Evolutionary conservation across 2,888 invertebrate species (phyloP).

Genomic region (Pyrrhia umbra): DNA sequence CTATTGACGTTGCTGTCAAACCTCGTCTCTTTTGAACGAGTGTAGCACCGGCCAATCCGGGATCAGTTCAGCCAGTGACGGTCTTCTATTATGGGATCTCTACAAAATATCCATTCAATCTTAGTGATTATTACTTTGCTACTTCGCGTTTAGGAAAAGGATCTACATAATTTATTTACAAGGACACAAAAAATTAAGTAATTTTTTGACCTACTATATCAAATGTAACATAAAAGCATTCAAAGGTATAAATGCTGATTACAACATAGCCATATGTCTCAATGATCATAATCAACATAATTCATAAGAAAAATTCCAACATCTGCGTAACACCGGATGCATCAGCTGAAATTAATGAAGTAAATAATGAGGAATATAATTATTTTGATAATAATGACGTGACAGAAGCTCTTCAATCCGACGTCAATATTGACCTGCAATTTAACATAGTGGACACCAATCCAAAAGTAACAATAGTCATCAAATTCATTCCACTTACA

Average conservation of each 20-base stretch:
- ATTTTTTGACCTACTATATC: conserved; percentile 8
- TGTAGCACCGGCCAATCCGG: conserved; percentile 98
- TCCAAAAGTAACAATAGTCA: conserved; percentile 77
- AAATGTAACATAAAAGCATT: conserved; percentile 31
- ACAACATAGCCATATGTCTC: conserved; percentile 46
- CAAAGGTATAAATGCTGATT: conserved; percentile 52
- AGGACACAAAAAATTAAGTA: conserved; percentile 14
- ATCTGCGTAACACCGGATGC: conserved; percentile 87
- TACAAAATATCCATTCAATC: conserved; percentile 87
- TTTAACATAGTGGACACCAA: conserved; percentile 81
- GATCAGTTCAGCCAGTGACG: conserved; percentile 98
- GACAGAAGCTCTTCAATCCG: conserved; percentile 88
- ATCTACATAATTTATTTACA: conserved; percentile 2
- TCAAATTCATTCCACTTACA: conserved; percentile 89
- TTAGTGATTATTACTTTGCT: conserved; percentile 66
- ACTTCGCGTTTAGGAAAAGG: conserved; percentile 10
- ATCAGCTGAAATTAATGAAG: conserved; percentile 86
- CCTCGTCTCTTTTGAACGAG: conserved; percentile 95
- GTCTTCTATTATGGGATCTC: conserved; percentile 92
- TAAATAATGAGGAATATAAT: conserved; percentile 75
- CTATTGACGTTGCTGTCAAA: conserved; percentile 90
- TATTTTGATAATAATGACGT: conserved; percentile 82
- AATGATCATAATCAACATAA: conserved; percentile 56
- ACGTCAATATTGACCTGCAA: conserved; percentile 86
- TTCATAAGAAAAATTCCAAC: conserved; percentile 81